A percentile compares a stretch with the other conserved stretches of the same genome.
Conservation (phyloP, 2,113 vertebrate species). For the Pelusios castaneus region DNA sequence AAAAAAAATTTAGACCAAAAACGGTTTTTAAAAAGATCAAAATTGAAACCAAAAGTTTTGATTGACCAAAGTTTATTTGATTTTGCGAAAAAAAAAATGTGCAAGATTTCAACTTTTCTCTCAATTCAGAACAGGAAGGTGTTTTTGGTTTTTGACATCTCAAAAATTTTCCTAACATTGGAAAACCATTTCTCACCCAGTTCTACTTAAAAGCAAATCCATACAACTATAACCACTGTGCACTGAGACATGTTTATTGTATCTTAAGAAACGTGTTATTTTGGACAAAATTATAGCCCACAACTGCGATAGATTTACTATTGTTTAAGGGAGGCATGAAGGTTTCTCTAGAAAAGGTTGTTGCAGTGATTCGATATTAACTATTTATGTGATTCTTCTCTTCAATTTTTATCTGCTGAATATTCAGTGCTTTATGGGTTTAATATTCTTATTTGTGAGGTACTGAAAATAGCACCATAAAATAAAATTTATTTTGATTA, state of each 20-base stretch:
- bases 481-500: constrained; percentile 17
- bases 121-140: not conserved
- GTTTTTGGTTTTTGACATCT: not conserved
- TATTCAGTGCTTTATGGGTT: constrained; percentile 10
- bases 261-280: not conserved
- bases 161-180: not conserved
- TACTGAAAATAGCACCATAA: not conserved
- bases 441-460: constrained; percentile 11
- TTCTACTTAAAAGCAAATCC: not conserved
- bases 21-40: not conserved
- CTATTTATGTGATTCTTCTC: not conserved
- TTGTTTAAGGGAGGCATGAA: not conserved
- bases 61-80: not conserved
- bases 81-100: not conserved
- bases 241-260: not conserved
- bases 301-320: not conserved
- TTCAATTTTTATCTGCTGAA: not conserved
- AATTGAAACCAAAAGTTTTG: not conserved
- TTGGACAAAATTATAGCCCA: not conserved
- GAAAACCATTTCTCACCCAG: not conserved
- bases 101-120: not conserved
- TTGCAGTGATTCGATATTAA: not conserved
- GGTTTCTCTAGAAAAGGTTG: not conserved
- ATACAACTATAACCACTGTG: not conserved
- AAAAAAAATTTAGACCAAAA: not conserved